Evolutionary conservation across 2,888 invertebrate genomes (phyloP).

Genomic region (Acanthopleura granulata): DNA sequence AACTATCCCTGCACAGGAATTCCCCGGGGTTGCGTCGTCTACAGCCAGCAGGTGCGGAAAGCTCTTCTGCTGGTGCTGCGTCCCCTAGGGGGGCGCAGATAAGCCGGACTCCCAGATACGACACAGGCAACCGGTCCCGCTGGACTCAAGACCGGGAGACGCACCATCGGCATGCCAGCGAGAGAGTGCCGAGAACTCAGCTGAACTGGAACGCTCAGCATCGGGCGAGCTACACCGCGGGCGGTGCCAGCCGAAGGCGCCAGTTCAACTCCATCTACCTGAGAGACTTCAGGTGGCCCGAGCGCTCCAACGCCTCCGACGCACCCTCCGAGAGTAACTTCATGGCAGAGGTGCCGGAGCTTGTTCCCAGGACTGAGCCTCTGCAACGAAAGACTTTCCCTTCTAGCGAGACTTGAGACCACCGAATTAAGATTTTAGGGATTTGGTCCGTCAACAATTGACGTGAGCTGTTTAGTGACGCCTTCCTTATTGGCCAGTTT

Average conservation of each 20-base stretch:
- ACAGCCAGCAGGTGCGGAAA: background rate
- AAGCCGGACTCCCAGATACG: background rate
- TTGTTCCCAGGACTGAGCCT: background rate
- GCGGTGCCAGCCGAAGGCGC: background rate
- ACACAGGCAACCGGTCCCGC: background rate
- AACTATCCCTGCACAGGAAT: background rate
- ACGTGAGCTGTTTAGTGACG: too few species aligned
- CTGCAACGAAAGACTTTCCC: background rate
- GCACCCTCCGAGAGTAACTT: background rate
- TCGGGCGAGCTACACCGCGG: constrained; percentile 8
- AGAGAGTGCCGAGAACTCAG: background rate
- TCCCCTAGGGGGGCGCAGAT: background rate
- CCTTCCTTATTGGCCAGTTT: too few species aligned
- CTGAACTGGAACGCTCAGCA: background rate
- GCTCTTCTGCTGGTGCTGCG: background rate
- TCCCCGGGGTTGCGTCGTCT: background rate
- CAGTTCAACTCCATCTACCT: background rate
- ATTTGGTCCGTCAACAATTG: too few species aligned
- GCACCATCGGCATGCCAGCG: constrained; percentile 7
- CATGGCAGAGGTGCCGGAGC: background rate
- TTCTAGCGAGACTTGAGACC: background rate
- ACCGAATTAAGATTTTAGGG: background rate
- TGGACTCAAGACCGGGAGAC: background rate
- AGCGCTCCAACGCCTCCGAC: background rate
- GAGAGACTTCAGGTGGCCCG: background rate